phyloP scores from a whole-genome alignment of 1,140 invertebrate genomes.

The Helicorthomorpha holstii region DNA sequence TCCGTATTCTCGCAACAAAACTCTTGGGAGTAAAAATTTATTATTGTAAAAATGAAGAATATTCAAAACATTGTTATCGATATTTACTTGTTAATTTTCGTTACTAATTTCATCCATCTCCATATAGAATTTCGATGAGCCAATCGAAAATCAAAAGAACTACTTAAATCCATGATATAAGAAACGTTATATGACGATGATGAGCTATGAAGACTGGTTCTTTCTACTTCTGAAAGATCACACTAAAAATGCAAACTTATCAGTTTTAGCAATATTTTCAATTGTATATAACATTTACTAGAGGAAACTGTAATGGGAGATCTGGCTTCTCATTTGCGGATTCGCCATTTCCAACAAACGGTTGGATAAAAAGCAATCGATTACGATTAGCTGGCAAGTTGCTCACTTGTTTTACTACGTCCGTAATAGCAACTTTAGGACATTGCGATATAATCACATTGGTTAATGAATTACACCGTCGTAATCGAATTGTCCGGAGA shows the following conservation, averaged over 20 bases:
- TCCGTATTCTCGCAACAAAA: no score
- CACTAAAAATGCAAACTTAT: conserved; percentile 1
- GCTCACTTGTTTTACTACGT: background rate
- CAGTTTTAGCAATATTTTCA: background rate
- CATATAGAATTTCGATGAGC: background rate
- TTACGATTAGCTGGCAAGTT: background rate
- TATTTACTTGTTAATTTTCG: background rate
- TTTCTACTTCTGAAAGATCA: conserved; percentile 4
- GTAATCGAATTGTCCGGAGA: conserved; percentile 4
- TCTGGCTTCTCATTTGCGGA: background rate
- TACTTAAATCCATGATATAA: background rate
- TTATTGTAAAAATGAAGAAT: no score
- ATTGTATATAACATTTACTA: background rate
- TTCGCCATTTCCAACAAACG: conserved; percentile 5
- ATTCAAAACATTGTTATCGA: background rate
- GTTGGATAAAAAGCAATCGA: conserved; percentile 7
- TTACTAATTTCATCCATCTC: background rate
- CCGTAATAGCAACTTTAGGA: conserved; percentile 6
- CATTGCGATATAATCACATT: conserved; percentile 8
- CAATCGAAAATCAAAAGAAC: background rate
- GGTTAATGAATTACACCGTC: conserved; percentile 3
- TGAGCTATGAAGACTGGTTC: conserved; percentile 1
- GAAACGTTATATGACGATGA: background rate
- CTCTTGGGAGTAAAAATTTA: no score
- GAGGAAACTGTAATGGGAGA: background rate